Conservation (phyloP, 2,797 vertebrate species). For the Delichon dasypus region DNA sequence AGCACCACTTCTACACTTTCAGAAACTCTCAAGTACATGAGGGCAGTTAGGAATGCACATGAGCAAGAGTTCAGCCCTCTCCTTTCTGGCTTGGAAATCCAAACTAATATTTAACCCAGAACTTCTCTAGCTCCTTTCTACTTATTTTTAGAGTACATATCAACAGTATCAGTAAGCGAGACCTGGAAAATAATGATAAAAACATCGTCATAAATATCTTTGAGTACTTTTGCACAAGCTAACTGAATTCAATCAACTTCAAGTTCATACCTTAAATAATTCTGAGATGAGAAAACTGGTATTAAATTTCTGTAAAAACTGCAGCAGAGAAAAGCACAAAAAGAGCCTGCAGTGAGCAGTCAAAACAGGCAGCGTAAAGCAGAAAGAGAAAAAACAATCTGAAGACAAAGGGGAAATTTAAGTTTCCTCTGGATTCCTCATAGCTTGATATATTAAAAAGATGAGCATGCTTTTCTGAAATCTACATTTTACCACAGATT, state of each 20-base stretch:
- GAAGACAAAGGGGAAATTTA: neutral
- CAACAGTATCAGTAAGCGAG: neutral
- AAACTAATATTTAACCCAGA: neutral
- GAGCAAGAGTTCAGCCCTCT: neutral
- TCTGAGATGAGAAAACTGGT: neutral
- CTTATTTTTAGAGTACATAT: neutral
- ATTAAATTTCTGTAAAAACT: neutral
- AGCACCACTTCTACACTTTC: neutral
- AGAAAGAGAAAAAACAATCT: neutral
- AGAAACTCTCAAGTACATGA: neutral
- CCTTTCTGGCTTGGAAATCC: neutral
- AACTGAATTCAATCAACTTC: neutral
- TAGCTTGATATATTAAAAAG: neutral
- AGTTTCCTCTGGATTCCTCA: neutral
- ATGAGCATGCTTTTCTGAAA: neutral
- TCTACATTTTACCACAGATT: neutral
- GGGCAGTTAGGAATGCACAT: neutral
- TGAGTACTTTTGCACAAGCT: neutral
- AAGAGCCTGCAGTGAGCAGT: neutral
- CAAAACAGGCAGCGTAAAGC: neutral
- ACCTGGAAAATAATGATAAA: neutral
- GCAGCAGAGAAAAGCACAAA: neutral
- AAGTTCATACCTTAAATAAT: conserved; percentile 2
- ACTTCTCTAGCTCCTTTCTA: neutral
- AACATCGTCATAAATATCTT: neutral